Evolutionary conservation across 2,888 invertebrate species (phyloP), one percentile per base, ranked within the genome.

Genomic region (Eilema caniola): DNA sequence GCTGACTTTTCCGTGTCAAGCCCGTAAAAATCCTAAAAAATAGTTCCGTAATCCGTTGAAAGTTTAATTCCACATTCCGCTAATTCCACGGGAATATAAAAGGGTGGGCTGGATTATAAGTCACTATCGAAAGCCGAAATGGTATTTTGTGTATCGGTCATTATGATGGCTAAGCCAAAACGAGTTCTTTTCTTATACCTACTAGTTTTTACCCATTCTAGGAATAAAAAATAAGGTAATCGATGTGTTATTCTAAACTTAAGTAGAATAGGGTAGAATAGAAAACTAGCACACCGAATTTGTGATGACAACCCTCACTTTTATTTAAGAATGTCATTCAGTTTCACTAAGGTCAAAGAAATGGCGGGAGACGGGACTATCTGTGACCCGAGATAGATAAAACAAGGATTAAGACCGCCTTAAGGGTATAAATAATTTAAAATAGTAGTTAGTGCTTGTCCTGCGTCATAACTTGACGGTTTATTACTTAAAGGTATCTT

Each of bases 261-360:
- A 33, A 33, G 31, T 8, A 33, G 8, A 33, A 8, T 41, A 41
- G 16, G 7, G 7, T 47, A 47, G 20, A 1, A 47, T 20, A 2
- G 20, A 47, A 20, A 47, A 20, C 20, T 16, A 1, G 1, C 2
- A 20, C 20, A 47, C 5, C 4, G 10, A 53, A 53, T 10, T n/a
- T n/a, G 53, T n/a, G 53, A n/a, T 53, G 53, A 2, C 53, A 53
- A 53, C 53, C 53, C n/a, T 53, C 2, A n/a, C n/a, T 53, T 53
- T n/a, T 53, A 53, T 53, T n/a, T 53, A 53, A 53, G 53, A 53
- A 53, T 53, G 10, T 53, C 53, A 53, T 53, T 53, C 53, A n/a
- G 10, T 53, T 53, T n/a, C 8, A 20, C n/a, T n/a, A 20, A 53
- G 53, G 53, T 53, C n/a, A n/a, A n/a, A n/a, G 53, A n/a, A n/a